Conservation (phyloP, 2,888 invertebrate genomes). For the Drosophila yooni region DNA sequence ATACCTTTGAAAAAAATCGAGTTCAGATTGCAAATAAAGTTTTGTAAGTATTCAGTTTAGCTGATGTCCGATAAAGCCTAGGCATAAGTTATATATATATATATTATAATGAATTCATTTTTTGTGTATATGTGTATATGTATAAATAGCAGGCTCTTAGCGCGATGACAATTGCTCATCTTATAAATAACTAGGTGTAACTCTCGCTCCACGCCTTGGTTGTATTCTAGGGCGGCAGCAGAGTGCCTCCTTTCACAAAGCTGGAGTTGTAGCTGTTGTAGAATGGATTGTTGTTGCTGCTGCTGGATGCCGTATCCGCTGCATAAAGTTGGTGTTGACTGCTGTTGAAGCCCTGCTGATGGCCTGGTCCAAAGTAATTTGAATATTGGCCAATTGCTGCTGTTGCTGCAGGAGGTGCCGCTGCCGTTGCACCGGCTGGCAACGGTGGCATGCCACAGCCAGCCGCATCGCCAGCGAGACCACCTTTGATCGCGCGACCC, state of each 20-base stretch:
- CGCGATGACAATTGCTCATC: conserved; percentile 26
- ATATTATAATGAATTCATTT: conserved; percentile 36
- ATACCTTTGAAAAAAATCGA: background rate
- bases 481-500: conserved; percentile 71
- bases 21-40: background rate
- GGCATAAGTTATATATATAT: conserved; percentile 22
- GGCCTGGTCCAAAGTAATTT: conserved; percentile 34
- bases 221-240: conserved; percentile 60
- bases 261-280: conserved; percentile 51
- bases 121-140: conserved; percentile 6
- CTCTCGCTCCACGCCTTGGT: conserved; percentile 30
- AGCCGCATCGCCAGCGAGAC: conserved; percentile 25
- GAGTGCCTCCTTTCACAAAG: conserved; percentile 56
- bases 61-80: conserved; percentile 5
- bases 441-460: conserved; percentile 12
- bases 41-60: background rate
- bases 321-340: conserved; percentile 31
- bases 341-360: conserved; percentile 7
- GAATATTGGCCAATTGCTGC: conserved; percentile 34
- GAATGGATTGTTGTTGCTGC: conserved; percentile 37
- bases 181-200: conserved; percentile 40
- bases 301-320: conserved; percentile 10
- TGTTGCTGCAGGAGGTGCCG: conserved; percentile 1
- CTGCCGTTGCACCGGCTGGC: conserved; percentile 21
- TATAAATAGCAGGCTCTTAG: conserved; percentile 43